Conservation (phyloP, 2,113 vertebrate genomes). For the Hydrolagus affinis region DNA sequence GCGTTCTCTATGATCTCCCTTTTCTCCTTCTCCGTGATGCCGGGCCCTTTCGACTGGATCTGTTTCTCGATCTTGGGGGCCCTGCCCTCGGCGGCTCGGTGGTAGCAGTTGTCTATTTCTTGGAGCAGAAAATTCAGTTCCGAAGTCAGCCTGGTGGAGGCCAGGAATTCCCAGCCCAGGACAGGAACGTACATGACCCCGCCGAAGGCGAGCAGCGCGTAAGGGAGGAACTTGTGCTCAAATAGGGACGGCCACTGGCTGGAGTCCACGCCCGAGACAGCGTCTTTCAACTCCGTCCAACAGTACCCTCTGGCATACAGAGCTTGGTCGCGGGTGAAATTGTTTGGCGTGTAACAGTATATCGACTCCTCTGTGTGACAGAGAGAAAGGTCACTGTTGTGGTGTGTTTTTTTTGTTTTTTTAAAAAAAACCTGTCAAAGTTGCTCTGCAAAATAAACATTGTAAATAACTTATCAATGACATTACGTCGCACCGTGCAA, state of each 20-base stretch:
- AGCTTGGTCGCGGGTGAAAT: constrained; percentile 98
- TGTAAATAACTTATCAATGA: constrained; percentile 44
- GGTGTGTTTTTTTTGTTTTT: too few species aligned
- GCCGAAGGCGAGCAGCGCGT: constrained; percentile 90
- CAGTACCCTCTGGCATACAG: constrained; percentile 97
- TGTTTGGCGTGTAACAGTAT: constrained; percentile 98
- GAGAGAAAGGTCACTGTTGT: constrained; percentile 62
- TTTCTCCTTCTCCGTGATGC: constrained; percentile 84
- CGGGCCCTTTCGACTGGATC: constrained; percentile 95
- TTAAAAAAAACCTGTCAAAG: constrained; percentile 50
- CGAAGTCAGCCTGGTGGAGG: constrained; percentile 92
- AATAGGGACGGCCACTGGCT: constrained; percentile 85
- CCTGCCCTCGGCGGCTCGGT: constrained; percentile 89
- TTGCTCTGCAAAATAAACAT: constrained; percentile 61
- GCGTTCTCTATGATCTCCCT: constrained; percentile 97
- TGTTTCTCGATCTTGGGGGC: constrained; percentile 98
- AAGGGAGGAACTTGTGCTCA: constrained; percentile 97
- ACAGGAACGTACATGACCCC: constrained; percentile 97
- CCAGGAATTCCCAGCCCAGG: constrained; percentile 92
- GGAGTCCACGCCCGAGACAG: constrained; percentile 75
- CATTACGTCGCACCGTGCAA: constrained; percentile 39
- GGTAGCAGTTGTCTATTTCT: constrained; percentile 98
- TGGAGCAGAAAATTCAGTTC: constrained; percentile 98
- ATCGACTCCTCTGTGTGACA: constrained; percentile 92
- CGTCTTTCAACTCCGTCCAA: constrained; percentile 97